Base-by-base conservation (phyloP, 2,888 invertebrate species). In the Anagyrus pseudococci region DNA sequence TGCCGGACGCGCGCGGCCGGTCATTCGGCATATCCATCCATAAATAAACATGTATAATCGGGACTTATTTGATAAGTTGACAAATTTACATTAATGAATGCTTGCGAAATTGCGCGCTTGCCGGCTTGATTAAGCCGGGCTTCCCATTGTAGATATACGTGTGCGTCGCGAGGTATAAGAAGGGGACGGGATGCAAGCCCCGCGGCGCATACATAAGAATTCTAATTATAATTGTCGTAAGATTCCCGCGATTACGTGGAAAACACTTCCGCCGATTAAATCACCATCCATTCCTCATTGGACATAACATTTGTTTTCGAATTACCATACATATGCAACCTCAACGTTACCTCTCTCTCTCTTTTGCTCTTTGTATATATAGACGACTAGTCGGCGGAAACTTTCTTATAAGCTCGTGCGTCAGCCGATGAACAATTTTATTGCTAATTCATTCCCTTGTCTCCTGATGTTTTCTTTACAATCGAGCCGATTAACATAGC, bases 11-110 rank as follows among this genome's bases (percentile, higher is more conserved):
- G n/a, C n/a, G n/a, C n/a, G n/a, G n/a, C n/a, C n/a, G n/a, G n/a
- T n/a, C n/a, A n/a, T n/a, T n/a, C n/a, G n/a, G n/a, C n/a, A n/a
- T n/a, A n/a, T n/a, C n/a, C n/a, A n/a, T n/a, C n/a, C n/a, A n/a
- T n/a, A n/a, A n/a, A n/a, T n/a, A 33, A 8, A 33, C 6, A 33
- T 33, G 13, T 8, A 33, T 33, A 33, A 8, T 33, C 33, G 6
- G 33, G 33, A 33, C n/a, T n/a, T 33, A 13, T 13, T 33, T 33
- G 33, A 33, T 33, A 15, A 41, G 44, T 44, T 44, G 58, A 58
- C 58, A 48, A 63, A 61, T 61, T 48, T 55, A 58, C 54, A 63
- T 63, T 46, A 29, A 63, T 63, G 58, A 63, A n/a, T n/a, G 58
- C 40, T 63, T 55, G 58, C 58, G 43, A 63, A 58, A 44, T 53